Percentiles rank a stretch among this genome's conserved stretches.
Conservation (phyloP, 2,888 invertebrate genomes). For the Scrobipalpa atriplicella region DNA sequence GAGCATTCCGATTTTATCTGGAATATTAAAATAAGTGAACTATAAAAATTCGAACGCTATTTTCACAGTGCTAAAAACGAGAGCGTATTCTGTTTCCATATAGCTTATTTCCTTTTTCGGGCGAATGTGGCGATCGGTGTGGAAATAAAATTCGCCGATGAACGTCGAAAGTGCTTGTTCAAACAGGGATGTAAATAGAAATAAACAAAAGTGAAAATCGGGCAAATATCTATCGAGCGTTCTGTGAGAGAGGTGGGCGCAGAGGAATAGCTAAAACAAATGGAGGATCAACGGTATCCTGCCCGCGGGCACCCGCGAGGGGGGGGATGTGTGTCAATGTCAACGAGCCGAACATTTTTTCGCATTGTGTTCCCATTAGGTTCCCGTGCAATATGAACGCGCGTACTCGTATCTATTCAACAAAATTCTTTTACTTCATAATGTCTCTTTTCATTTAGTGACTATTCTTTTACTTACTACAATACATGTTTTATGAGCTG, state of each 20-base stretch:
- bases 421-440: background rate
- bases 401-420: background rate
- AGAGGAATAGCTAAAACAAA: constrained; percentile 53
- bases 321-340: constrained; percentile 74
- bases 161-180: constrained; percentile 44
- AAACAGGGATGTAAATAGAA: constrained; percentile 51
- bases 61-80: constrained; percentile 12
- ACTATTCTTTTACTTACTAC: no score
- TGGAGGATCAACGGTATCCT: constrained; percentile 53
- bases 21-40: constrained; percentile 9
- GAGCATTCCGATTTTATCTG: constrained; percentile 21
- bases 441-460: no score
- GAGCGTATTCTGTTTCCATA: constrained; percentile 13
- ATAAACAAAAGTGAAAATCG: constrained; percentile 51
- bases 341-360: constrained; percentile 46
- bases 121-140: background rate
- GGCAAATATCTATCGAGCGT: constrained; percentile 53
- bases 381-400: constrained; percentile 15
- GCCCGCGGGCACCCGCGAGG: constrained; percentile 49
- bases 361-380: background rate
- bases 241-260: constrained; percentile 52
- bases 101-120: background rate
- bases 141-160: constrained; percentile 33
- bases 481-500: no score
- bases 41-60: background rate